Conservation (phyloP, 2,888 invertebrate genomes). For the Coelogynopora nodosa region DNA sequence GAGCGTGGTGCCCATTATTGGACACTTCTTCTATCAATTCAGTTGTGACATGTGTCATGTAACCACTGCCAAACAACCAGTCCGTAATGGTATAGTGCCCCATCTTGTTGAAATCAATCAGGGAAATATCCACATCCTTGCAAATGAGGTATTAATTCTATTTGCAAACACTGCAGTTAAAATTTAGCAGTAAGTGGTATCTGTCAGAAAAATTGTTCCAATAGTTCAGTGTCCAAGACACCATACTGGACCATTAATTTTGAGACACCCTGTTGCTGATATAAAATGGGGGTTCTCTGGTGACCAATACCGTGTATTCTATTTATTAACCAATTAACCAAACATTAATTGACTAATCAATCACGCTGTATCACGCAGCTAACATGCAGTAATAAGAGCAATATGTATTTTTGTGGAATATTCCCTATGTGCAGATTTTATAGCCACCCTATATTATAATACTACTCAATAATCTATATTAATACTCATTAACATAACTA, state of each 20-base stretch:
- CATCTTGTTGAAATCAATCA: not conserved
- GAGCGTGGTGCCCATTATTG: not conserved
- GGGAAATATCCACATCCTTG: not conserved
- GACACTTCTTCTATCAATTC: not conserved
- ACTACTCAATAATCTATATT: no score
- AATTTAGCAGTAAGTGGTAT: not conserved
- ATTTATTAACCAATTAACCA: not conserved
- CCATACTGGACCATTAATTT: not conserved
- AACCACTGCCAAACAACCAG: not conserved
- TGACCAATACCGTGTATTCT: not conserved
- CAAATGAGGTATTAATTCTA: not conserved
- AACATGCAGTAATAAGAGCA: no score
- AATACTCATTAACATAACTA: no score
- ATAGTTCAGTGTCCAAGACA: not conserved
- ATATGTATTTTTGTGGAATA: no score
- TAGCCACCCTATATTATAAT: no score
- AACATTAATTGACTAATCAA: no score
- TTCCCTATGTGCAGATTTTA: no score
- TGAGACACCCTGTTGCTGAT: not conserved
- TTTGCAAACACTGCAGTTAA: not conserved
- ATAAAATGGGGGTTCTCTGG: not conserved
- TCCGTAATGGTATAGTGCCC: not conserved
- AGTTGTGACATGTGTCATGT: not conserved
- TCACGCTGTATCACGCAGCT: no score
- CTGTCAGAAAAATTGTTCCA: not conserved